Percentiles rank a stretch among this genome's conserved stretches.
These are phyloP conservation scores for Gallinago paraguaiae DNA, from an alignment of 2,113 vertebrate genomes.

Conservation along the genomic window DNA sequence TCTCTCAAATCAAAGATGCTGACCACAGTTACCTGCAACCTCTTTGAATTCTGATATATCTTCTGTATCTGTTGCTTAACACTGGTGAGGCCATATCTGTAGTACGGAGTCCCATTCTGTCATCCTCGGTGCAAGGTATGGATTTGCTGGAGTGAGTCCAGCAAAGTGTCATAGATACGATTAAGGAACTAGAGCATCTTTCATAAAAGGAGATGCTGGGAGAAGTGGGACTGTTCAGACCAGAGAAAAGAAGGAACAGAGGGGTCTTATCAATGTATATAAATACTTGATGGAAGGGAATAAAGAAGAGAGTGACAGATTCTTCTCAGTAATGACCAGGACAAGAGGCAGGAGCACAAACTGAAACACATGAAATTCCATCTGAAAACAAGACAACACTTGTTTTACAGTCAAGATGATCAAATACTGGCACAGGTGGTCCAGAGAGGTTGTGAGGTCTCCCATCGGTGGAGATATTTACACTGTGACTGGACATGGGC, in stretches of 20 bases:
- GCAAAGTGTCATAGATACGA: not conserved
- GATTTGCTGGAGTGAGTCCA: not conserved
- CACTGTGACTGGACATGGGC: not conserved
- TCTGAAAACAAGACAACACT: not conserved
- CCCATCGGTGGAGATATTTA: not conserved
- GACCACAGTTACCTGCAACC: not conserved
- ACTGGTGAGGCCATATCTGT: not conserved
- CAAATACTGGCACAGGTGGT: not conserved
- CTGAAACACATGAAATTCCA: not conserved
- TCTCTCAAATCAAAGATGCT: not conserved
- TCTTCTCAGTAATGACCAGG: not conserved
- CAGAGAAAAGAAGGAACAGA: not conserved
- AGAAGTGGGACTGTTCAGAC: not conserved
- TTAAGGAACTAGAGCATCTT: not conserved
- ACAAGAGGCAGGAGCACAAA: not conserved
- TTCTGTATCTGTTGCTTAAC: not conserved
- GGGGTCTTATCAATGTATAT: not conserved
- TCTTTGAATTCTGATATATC: not conserved
- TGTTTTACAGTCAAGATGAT: not conserved
- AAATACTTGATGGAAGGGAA: not conserved
- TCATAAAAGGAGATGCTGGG: not conserved
- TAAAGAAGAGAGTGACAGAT: not conserved
- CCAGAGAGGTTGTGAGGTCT: not conserved
- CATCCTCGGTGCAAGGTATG: not conserved
- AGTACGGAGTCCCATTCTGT: not conserved